Evolutionary conservation across 2,797 vertebrate species (phyloP), one percentile per base, ranked within the genome.

Genomic region (Chromobotia macracanthus): DNA sequence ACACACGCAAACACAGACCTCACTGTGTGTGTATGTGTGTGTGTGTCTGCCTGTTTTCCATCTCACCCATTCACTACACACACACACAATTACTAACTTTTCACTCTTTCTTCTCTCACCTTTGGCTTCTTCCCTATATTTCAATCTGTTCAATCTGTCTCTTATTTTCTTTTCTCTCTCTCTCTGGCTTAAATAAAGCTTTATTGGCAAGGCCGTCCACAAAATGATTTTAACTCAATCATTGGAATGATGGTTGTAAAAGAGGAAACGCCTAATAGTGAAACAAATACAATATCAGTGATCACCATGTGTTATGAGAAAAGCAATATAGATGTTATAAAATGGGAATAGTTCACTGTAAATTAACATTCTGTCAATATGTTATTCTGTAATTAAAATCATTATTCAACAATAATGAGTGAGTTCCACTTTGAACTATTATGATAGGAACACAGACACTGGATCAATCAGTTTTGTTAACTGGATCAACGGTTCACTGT

Each of bases 1-100:
- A 44, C 41, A 44, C 28, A 61, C 23, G 58, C 41, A 46, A 16
- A 66, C 19, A 61, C 44, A 41, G 7, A n/a, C 60, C 65, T 64
- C 7, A 66, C 48, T 78, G 18, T 64, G 55, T 48, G n/a, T 74
- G 68, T 66, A 16, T 63, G 28, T 50, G 21, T 44, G n/a, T 50
- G 69, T 66, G 21, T 63, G 28, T 50, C 21, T 44, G 38, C 23
- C 60, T 84, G 75, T 35, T 66, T 84, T 71, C 28, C 50, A 69
- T 79, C 28, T 51, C 55, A 65, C 21, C 46, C 61, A n/a, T 31
- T 48, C 50, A 10, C 12, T 35, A 44, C 60, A 61, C 19, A 64
- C 50, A 64, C 50, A 79, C 74, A 58, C 55, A 75, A 9, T 28
- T 58, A 76, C 66, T 41, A 21, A 44, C 9, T 70, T 63, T 56